Conservation (phyloP, 2,797 vertebrate species). For the Danio jaintianensis region DNA sequence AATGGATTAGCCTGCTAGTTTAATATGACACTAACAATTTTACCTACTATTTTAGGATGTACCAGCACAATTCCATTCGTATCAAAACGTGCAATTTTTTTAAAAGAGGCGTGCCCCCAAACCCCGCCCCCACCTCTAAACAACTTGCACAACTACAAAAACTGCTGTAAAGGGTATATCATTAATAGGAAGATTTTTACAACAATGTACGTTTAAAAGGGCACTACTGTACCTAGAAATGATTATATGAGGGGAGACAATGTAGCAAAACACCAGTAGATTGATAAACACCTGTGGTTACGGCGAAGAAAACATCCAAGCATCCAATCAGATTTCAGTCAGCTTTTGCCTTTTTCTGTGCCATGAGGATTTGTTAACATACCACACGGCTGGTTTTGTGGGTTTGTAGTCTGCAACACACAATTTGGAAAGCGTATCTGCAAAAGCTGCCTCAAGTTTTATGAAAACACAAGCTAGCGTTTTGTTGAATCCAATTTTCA, state of each 20-base stretch:
- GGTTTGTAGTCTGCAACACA: background rate
- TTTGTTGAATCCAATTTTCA: background rate
- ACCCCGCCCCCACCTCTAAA: too few species aligned
- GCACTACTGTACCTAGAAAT: conserved; percentile 1
- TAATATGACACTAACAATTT: background rate
- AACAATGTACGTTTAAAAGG: too few species aligned
- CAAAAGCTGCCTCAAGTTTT: background rate
- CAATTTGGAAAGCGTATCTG: background rate
- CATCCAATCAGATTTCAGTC: background rate
- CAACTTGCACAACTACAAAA: too few species aligned
- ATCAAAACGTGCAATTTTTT: too few species aligned
- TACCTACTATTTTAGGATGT: too few species aligned
- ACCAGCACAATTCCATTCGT: too few species aligned
- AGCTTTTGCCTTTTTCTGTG: background rate
- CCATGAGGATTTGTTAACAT: background rate
- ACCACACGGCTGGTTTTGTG: background rate
- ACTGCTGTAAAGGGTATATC: too few species aligned
- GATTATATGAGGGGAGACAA: background rate
- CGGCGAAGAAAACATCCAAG: background rate
- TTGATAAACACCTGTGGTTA: conserved; percentile 2
- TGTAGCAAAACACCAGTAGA: background rate
- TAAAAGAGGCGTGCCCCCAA: too few species aligned
- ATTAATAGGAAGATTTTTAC: too few species aligned
- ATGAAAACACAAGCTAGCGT: background rate
- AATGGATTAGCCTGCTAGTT: background rate